phyloP scores from a whole-genome alignment of 2,113 vertebrate genomes.

The Trematocara macrostoma region DNA sequence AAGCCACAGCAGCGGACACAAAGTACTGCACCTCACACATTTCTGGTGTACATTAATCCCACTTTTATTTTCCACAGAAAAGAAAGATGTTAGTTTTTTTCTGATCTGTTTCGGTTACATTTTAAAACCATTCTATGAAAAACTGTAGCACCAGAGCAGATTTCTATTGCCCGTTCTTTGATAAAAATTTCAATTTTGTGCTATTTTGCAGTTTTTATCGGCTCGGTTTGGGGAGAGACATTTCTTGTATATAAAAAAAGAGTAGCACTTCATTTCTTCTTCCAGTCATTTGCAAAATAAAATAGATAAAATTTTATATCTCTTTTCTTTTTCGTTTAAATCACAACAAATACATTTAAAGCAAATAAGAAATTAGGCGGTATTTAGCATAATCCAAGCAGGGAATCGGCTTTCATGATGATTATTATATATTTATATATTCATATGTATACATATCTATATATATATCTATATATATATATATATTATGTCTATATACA shows the following conservation, averaged over 20 bases:
- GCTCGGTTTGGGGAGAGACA: conserved; percentile 49
- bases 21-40: conserved; percentile 66
- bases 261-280: conserved; percentile 62
- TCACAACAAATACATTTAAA: conserved; percentile 75
- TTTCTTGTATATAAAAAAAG: conserved; percentile 63
- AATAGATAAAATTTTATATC: conserved; percentile 46
- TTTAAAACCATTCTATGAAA: conserved; percentile 70
- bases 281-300: conserved; percentile 66
- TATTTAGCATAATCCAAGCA: conserved; percentile 78
- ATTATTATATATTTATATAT: conserved; percentile 73
- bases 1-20: conserved; percentile 42
- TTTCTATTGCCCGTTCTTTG: conserved; percentile 64
- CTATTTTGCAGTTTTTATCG: conserved; percentile 63
- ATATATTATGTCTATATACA: conserved; percentile 73
- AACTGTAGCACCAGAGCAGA: conserved; percentile 76
- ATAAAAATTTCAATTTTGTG: conserved; percentile 73
- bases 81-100: conserved; percentile 31
- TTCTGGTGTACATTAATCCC: conserved; percentile 71
- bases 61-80: conserved; percentile 73
- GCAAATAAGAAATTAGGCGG: conserved; percentile 59
- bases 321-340: conserved; percentile 55
- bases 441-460: conserved; percentile 67
- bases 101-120: conserved; percentile 63
- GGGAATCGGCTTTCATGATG: conserved; percentile 73
- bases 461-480: conserved; percentile 46